Conservation (phyloP, 2,113 vertebrate species). For the Hirundichthys speculiger region DNA sequence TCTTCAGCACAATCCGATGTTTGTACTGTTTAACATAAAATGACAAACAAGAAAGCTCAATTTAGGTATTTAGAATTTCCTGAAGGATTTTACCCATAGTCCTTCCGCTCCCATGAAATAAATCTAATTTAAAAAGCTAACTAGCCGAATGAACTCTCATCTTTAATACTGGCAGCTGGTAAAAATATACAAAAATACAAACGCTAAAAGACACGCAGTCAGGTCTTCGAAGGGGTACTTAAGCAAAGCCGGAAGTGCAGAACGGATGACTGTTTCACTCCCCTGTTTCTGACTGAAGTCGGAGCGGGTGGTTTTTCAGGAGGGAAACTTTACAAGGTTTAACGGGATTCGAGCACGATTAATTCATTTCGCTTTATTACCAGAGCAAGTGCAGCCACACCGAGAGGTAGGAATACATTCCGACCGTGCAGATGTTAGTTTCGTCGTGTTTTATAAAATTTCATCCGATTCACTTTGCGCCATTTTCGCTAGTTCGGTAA, state of each 20-base stretch:
- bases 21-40: too few relatives aligned
- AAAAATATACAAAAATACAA: too few relatives aligned
- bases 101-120: too few relatives aligned
- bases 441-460: slow-evolving; percentile 46
- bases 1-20: too few relatives aligned
- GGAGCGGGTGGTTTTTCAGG: slow-evolving; percentile 83
- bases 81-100: too few relatives aligned
- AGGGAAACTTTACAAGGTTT: slow-evolving; percentile 85
- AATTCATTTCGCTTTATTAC: slow-evolving; percentile 62
- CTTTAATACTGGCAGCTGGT: too few relatives aligned
- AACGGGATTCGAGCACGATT: slow-evolving; percentile 78
- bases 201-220: background rate
- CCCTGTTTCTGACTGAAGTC: slow-evolving; percentile 63
- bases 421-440: background rate
- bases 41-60: too few relatives aligned
- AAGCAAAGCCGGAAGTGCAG: slow-evolving; percentile 68
- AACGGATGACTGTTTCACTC: slow-evolving; percentile 35
- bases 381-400: slow-evolving; percentile 63
- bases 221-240: slow-evolving; percentile 26
- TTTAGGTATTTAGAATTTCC: too few relatives aligned
- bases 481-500: slow-evolving; percentile 78
- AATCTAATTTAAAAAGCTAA: too few relatives aligned
- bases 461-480: slow-evolving; percentile 71
- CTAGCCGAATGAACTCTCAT: too few relatives aligned
- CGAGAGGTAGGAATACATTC: slow-evolving; percentile 71